A percentile compares a stretch with the other conserved stretches of the same genome.
These are phyloP conservation scores for Colletes collaris DNA, from an alignment of 2,888 invertebrate genomes.

Conservation along the genomic window DNA sequence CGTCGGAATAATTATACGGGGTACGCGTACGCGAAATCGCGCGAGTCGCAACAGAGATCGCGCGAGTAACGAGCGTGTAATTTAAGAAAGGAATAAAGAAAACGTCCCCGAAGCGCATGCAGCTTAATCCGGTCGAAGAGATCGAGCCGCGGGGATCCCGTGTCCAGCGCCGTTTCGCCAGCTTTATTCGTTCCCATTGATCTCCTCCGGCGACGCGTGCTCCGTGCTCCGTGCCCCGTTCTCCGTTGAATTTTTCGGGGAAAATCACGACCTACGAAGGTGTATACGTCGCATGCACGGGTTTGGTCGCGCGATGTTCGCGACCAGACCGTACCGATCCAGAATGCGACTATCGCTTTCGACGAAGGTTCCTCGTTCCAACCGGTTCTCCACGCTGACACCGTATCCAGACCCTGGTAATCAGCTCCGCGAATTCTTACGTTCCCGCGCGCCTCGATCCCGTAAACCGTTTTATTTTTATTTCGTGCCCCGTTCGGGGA, in stretches of 20 bases:
- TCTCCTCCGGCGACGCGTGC: neutral
- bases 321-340: constrained; percentile 48
- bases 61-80: neutral
- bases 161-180: neutral
- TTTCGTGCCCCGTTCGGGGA: too few species aligned
- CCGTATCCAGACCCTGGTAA: constrained; percentile 52
- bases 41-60: neutral
- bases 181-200: neutral
- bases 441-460: constrained; percentile 1
- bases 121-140: neutral
- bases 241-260: neutral
- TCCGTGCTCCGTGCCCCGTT: neutral
- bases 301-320: constrained; percentile 3
- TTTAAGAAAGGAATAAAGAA: neutral
- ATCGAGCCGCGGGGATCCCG: neutral
- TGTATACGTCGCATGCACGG: constrained; percentile 2
- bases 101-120: neutral
- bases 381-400: constrained; percentile 57
- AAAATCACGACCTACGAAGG: too few species aligned
- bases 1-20: too few species aligned
- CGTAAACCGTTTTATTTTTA: neutral
- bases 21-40: too few species aligned
- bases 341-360: constrained; percentile 72
- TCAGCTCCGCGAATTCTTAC: constrained; percentile 38
- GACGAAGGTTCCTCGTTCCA: constrained; percentile 66